Base-by-base conservation (phyloP, 1,140 invertebrate species). In the Lepidurus apus region DNA sequence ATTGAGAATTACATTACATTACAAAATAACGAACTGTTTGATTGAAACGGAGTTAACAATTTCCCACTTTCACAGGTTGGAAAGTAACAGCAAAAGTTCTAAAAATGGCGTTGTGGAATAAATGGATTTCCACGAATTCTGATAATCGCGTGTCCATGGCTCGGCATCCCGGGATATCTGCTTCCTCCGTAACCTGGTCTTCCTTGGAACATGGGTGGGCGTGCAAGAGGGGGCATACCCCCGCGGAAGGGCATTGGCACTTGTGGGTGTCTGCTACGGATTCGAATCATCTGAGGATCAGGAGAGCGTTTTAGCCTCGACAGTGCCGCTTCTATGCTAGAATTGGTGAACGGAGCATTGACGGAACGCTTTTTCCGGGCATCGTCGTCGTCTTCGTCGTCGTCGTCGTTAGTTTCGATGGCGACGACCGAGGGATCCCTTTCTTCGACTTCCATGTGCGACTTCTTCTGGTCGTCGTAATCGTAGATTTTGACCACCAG, bases 401-500 rank as follows among this genome's bases (percentile, higher is more conserved):
- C 53, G 1, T 65, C 53, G 1, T 7, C 17, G 53, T 65, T 65
- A 4, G 10, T 17, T 21, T 65, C 53, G 53, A 65, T 21, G 10
- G 53, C 53, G 21, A 65, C 21, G 17, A 65, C 53, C 6, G 53
- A 65, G 6, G 53, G 53, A 65, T 65, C 53, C 0, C 13, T 17
- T 65, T 65, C 53, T 65, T 65, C 53, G 21, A 65, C 7, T 65
- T 65, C 53, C 53, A 65, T 65, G 13, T 17, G 53, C 17, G 53
- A 65, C 53, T 65, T 65, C 53, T 65, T 65, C 13, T 21, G 17
- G 53, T 65, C 53, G 53, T 65, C 53, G n/a, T 65, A 65, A 65
- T 65, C 53, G 53, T 65, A 65, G 21, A 65, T 65, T 65, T 65
- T 65, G 13, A 65, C 53, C 21, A 65, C 53, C 53, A 65, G n/a